These are phyloP conservation scores for Apostichopus leukothele DNA, from an alignment of 53 echinoderm and acorn worm genomes.

Conservation along the genomic window DNA sequence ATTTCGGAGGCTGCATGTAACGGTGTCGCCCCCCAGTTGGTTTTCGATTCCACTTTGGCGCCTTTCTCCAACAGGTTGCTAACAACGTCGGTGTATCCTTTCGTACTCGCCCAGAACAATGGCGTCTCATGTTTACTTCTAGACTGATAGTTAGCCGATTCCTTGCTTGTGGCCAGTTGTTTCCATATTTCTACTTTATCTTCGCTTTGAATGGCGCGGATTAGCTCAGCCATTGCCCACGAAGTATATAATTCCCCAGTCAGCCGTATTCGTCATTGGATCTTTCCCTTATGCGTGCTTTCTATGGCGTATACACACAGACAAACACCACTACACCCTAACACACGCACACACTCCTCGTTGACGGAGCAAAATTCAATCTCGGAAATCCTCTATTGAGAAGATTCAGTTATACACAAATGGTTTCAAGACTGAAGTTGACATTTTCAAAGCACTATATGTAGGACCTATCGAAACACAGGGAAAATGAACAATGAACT, in stretches of 20 bases:
- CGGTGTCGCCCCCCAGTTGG: slow-evolving; percentile 83
- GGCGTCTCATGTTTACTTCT: slow-evolving; percentile 65
- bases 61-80: slow-evolving; percentile 61
- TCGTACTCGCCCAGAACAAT: slow-evolving; percentile 79
- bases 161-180: background rate
- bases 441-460: no score
- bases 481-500: no score
- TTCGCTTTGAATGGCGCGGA: slow-evolving; percentile 30
- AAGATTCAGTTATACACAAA: no score
- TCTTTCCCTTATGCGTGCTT: background rate
- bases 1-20: slow-evolving; percentile 90
- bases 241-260: background rate
- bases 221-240: slow-evolving; percentile 23
- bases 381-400: no score
- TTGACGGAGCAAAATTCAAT: no score
- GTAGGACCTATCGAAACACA: no score
- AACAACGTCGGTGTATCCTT: slow-evolving; percentile 63
- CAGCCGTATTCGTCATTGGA: background rate
- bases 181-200: slow-evolving; percentile 18
- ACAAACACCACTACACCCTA: no score
- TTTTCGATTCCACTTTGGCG: slow-evolving; percentile 55
- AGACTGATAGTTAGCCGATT: slow-evolving; percentile 64
- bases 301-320: no score
- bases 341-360: no score
- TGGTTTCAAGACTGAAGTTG: no score